Percentiles rank a stretch among this genome's conserved stretches.
phyloP scores from a whole-genome alignment of 2,797 vertebrate species.

The Sebastes vulpes region DNA sequence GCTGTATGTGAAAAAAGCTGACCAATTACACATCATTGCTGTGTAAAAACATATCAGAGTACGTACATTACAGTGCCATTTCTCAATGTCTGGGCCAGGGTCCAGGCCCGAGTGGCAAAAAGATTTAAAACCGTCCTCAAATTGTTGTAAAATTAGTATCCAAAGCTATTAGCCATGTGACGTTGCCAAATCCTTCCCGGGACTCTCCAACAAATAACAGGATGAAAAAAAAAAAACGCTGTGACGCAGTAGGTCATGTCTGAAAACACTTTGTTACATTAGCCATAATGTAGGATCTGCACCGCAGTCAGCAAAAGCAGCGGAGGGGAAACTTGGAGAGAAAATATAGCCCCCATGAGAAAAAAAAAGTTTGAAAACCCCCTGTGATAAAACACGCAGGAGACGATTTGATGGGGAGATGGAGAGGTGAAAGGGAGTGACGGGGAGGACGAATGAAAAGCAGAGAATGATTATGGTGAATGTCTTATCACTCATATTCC shows the following conservation, averaged over 20 bases:
- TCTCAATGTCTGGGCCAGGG: constrained; percentile 32
- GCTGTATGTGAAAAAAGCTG: constrained; percentile 2
- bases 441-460: constrained; percentile 32
- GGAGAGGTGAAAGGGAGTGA: constrained; percentile 40
- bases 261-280: constrained; percentile 40
- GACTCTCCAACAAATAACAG: not conserved
- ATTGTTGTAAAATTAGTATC: constrained; percentile 58
- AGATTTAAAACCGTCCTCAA: constrained; percentile 50
- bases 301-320: constrained; percentile 56
- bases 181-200: constrained; percentile 21
- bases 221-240: not conserved
- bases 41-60: constrained; percentile 27
- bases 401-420: constrained; percentile 56
- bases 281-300: constrained; percentile 50
- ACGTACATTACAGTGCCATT: constrained; percentile 37
- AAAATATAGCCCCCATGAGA: constrained; percentile 42
- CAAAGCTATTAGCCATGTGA: constrained; percentile 23
- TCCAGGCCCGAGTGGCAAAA: constrained; percentile 33
- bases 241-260: constrained; percentile 23
- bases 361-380: constrained; percentile 21
- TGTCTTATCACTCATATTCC: constrained; percentile 65
- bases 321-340: constrained; percentile 30
- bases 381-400: constrained; percentile 55
- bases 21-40: constrained; percentile 28
- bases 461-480: constrained; percentile 50